A percentile compares a stretch with the other conserved stretches of the same genome.
Evolutionary conservation across 1,140 invertebrate genomes (phyloP).

Genomic region (Zaprionus gabonicus): DNA sequence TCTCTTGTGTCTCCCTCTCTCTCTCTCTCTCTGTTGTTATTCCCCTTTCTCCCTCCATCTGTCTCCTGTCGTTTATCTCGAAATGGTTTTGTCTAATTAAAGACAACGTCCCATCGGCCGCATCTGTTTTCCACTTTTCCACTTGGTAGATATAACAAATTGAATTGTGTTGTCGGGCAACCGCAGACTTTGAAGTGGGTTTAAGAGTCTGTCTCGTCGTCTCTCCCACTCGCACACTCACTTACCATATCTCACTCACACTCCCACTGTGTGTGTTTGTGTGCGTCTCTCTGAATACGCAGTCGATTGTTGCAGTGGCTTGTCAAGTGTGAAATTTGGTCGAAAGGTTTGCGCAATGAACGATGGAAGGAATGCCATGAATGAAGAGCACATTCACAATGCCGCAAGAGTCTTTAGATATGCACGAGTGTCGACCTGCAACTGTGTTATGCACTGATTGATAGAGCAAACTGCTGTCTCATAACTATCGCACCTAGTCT

Average conservation of each 20-base stretch:
- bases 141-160: constrained; percentile 17
- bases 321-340: constrained; percentile 11
- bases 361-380: neutral
- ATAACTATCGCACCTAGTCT: neutral
- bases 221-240: neutral
- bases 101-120: constrained; percentile 17
- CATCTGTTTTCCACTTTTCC: constrained; percentile 26
- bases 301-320: constrained; percentile 1
- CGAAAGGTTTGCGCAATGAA: neutral
- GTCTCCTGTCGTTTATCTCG: constrained; percentile 6
- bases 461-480: no score
- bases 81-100: constrained; percentile 28
- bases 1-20: neutral
- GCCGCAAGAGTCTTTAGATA: neutral
- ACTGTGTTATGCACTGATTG: neutral
- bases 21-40: neutral
- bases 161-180: constrained; percentile 28
- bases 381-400: neutral
- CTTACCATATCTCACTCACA: neutral
- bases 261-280: neutral
- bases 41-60: neutral
- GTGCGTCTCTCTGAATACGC: neutral
- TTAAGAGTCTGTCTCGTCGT: constrained; percentile 1
- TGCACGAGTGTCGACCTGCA: neutral
- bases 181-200: constrained; percentile 37